Conservation (phyloP, 2,113 vertebrate genomes). For the Meles meles region DNA sequence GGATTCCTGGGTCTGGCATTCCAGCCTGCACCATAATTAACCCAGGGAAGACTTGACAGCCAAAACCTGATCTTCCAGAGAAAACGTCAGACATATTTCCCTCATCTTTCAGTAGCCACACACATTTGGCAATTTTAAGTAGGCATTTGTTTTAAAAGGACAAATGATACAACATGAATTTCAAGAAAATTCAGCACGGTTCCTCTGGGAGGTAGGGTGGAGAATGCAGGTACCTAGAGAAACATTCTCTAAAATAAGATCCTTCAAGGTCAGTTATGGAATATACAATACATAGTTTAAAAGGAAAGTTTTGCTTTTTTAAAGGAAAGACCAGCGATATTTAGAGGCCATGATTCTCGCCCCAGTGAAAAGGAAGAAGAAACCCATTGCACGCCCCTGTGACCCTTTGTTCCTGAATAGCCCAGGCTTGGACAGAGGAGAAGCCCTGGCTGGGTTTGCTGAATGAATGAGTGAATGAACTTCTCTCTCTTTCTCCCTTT, state of each 20-base stretch:
- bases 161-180: background rate
- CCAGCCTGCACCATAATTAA: background rate
- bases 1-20: background rate
- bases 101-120: background rate
- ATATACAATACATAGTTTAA: background rate
- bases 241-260: background rate
- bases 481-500: background rate
- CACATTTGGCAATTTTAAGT: background rate
- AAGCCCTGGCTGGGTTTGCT: background rate
- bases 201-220: background rate
- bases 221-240: background rate
- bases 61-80: background rate
- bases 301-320: background rate
- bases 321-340: background rate
- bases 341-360: background rate
- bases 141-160: slow-evolving; percentile 13
- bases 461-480: background rate
- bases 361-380: background rate
- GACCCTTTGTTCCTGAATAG: background rate
- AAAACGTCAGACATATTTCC: background rate
- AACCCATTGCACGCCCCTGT: background rate
- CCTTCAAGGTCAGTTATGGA: background rate
- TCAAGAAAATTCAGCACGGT: background rate
- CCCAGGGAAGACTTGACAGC: background rate
- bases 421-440: background rate